phyloP scores from a whole-genome alignment of 2,888 invertebrate genomes.

The Caenorhabditis doughertyi region DNA sequence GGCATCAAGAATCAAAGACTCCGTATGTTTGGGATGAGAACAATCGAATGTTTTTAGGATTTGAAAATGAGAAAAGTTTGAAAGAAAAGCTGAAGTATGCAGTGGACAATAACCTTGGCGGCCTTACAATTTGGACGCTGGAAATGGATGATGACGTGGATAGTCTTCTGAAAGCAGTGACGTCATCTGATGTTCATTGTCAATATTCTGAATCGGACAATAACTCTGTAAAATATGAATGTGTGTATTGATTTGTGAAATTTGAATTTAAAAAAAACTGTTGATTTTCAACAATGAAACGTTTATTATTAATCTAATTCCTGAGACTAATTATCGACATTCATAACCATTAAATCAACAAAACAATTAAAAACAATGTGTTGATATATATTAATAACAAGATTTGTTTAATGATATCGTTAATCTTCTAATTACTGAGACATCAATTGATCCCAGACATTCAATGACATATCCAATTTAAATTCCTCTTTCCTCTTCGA shows the following conservation, averaged over 20 bases:
- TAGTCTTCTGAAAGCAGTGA: constrained; percentile 19
- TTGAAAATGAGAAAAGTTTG: constrained; percentile 22
- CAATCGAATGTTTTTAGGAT: constrained; percentile 15
- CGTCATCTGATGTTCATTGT: neutral
- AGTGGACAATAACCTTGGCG: neutral
- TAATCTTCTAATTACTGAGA: too few relatives aligned
- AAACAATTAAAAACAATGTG: too few relatives aligned
- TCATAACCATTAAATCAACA: neutral
- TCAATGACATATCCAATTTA: constrained; percentile 4
- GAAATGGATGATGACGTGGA: constrained; percentile 28
- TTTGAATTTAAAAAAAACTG: neutral
- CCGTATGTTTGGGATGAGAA: constrained; percentile 14
- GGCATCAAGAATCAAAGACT: constrained; percentile 20
- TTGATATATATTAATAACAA: too few relatives aligned
- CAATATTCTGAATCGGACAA: neutral
- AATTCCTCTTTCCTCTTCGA: neutral
- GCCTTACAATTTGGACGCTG: constrained; percentile 23
- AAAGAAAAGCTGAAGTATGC: constrained; percentile 6
- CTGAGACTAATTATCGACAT: too few relatives aligned
- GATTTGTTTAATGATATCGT: too few relatives aligned
- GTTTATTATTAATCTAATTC: too few relatives aligned
- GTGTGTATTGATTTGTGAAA: too few relatives aligned
- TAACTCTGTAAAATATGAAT: neutral
- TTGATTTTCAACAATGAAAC: too few relatives aligned
- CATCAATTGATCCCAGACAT: constrained; percentile 24